A percentile compares a stretch with the other conserved stretches of the same genome.
Evolutionary conservation across 1,140 invertebrate species (phyloP).

Genomic region (Leptestheria dahalacensis): DNA sequence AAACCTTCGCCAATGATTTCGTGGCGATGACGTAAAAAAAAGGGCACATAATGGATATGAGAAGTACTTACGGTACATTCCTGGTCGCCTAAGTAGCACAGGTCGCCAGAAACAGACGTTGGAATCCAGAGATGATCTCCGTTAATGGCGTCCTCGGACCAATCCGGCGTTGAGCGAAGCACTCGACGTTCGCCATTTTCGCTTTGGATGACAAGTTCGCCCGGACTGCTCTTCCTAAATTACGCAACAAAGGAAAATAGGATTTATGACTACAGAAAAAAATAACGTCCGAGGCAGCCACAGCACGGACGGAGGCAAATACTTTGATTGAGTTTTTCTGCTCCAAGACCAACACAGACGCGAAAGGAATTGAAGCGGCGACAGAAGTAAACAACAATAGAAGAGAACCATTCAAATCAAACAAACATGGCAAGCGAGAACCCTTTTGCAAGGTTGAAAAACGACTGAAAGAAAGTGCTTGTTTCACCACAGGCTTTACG

Average conservation of each 20-base stretch:
- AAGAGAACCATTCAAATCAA: too few relatives aligned
- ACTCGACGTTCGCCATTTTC: conserved; percentile 29
- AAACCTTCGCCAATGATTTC: too few relatives aligned
- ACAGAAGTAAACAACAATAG: too few relatives aligned
- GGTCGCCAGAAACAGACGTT: conserved; percentile 73
- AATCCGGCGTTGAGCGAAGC: conserved; percentile 61
- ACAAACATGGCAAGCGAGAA: too few relatives aligned
- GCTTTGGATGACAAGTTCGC: conserved; percentile 16
- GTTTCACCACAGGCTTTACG: too few relatives aligned
- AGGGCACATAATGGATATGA: conserved; percentile 24
- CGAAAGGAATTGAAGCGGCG: too few relatives aligned
- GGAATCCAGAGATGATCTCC: conserved; percentile 77
- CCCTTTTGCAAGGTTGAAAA: too few relatives aligned
- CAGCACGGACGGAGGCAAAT: too few relatives aligned
- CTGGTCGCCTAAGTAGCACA: conserved; percentile 74
- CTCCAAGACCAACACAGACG: too few relatives aligned
- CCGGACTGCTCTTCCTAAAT: conserved; percentile 14
- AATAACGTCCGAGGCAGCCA: not conserved
- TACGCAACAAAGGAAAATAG: not conserved
- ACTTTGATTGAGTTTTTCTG: too few relatives aligned
- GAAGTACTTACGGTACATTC: conserved; percentile 64
- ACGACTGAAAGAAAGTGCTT: too few relatives aligned
- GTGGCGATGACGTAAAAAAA: too few relatives aligned
- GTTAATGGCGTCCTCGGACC: conserved; percentile 58
- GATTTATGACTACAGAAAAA: not conserved